A percentile compares a stretch with the other conserved stretches of the same genome.
Conservation (phyloP, 2,113 vertebrate genomes). For the Salvator merianae region DNA sequence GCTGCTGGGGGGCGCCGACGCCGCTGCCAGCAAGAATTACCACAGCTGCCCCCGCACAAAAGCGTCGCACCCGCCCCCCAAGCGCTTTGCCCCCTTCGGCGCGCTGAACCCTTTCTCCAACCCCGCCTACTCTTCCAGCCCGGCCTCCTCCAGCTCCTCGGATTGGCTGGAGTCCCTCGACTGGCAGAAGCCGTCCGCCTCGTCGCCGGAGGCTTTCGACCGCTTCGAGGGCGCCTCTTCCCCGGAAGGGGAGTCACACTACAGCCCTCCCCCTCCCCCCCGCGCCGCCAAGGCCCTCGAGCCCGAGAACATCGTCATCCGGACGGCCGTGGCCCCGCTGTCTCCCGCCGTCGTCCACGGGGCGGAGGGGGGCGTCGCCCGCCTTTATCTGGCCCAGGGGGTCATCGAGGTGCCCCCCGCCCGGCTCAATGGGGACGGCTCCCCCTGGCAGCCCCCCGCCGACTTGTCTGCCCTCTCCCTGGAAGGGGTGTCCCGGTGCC, state of each 20-base stretch:
- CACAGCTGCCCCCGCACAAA: constrained; percentile 83
- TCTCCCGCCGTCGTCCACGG: constrained; percentile 80
- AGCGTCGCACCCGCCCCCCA: constrained; percentile 79
- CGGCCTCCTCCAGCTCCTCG: constrained; percentile 46
- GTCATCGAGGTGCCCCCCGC: constrained; percentile 60
- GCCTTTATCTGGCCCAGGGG: constrained; percentile 70
- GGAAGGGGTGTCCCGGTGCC: constrained; percentile 93
- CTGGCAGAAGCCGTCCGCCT: constrained; percentile 44
- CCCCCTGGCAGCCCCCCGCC: constrained; percentile 87
- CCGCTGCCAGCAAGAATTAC: constrained; percentile 71
- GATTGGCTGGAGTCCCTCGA: constrained; percentile 76
- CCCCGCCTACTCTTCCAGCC: constrained; percentile 65
- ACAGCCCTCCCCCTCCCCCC: constrained; percentile 58
- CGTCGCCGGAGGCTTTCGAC: constrained; percentile 62
- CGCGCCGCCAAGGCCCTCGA: constrained; percentile 73
- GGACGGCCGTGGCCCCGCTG: constrained; percentile 62
- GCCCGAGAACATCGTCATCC: constrained; percentile 66
- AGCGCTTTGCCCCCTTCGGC: constrained; percentile 91
- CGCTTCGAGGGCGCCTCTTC: constrained; percentile 71
- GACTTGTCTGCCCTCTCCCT: constrained; percentile 91
- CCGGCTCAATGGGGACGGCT: constrained; percentile 63
- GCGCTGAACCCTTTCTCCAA: constrained; percentile 90
- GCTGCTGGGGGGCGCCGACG: constrained; percentile 66
- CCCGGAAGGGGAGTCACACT: constrained; percentile 63
- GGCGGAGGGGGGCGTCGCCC: constrained; percentile 70